phyloP scores from a whole-genome alignment of 2,113 vertebrate genomes.

The Pogonocichla stellata region DNA sequence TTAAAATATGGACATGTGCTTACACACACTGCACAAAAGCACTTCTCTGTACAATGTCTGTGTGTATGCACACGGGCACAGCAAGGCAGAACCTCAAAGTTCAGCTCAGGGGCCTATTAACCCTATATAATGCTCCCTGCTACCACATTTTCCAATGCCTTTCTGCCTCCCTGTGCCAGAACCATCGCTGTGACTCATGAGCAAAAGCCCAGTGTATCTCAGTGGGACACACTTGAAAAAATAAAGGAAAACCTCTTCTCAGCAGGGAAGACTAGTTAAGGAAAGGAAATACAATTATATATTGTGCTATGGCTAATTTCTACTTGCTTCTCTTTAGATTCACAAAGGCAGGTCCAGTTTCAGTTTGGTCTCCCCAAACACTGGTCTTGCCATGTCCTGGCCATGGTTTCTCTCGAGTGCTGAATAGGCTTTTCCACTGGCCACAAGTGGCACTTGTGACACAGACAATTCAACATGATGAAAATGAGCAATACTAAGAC shows the following conservation, averaged over 20 bases:
- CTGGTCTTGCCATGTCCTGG: neutral
- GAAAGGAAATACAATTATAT: neutral
- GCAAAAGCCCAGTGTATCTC: neutral
- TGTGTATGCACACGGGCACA: neutral
- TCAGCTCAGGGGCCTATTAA: neutral
- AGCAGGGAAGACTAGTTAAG: neutral
- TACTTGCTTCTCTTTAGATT: neutral
- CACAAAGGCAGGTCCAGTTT: neutral
- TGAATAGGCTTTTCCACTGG: neutral
- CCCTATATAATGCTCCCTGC: neutral
- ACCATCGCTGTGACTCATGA: fast-evolving
- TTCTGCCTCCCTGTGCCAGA: neutral
- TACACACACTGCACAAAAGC: neutral
- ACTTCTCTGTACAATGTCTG: fast-evolving
- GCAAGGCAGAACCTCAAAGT: neutral
- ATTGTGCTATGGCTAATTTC: neutral
- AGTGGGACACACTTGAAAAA: neutral
- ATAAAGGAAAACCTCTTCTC: neutral
- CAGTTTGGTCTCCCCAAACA: neutral
- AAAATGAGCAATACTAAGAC: neutral
- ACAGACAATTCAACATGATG: neutral
- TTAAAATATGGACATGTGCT: neutral
- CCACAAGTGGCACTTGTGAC: neutral
- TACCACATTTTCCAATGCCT: neutral
- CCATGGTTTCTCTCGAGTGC: neutral